Evolutionary conservation across 2,888 invertebrate species (phyloP).

Genomic region (Epistrophe eligans): DNA sequence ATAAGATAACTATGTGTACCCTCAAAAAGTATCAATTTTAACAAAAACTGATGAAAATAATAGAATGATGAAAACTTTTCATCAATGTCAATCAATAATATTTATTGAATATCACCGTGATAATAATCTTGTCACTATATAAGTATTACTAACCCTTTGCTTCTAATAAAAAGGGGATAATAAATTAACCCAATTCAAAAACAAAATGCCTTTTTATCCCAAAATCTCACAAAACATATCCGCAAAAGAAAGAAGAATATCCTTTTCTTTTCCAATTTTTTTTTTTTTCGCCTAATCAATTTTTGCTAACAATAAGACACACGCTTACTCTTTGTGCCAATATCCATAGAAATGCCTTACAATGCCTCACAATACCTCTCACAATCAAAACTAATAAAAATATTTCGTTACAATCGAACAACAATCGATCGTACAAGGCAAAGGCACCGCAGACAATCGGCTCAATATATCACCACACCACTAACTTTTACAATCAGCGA

Average conservation of each 20-base stretch:
- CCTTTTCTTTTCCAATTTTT: conserved; percentile 56
- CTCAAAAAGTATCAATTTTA: background rate
- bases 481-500: conserved; percentile 29
- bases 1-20: too few species aligned
- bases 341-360: conserved; percentile 35
- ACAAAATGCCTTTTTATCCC: conserved; percentile 39
- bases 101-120: conserved; percentile 2
- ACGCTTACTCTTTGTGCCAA: conserved; percentile 62
- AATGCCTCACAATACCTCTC: conserved; percentile 43
- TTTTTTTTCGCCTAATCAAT: conserved; percentile 72
- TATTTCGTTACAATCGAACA: conserved; percentile 71
- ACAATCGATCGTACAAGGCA: conserved; percentile 50
- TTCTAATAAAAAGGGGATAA: background rate
- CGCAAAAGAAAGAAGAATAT: conserved; percentile 43
- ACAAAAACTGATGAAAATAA: background rate
- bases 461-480: conserved; percentile 68
- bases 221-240: conserved; percentile 41
- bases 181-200: conserved; percentile 42
- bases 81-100: background rate
- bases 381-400: conserved; percentile 72
- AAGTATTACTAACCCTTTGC: background rate
- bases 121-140: conserved; percentile 1
- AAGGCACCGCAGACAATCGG: conserved; percentile 63
- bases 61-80: background rate
- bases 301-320: conserved; percentile 69